These are phyloP conservation scores for Meandrusa payeni DNA, from an alignment of 2,888 invertebrate genomes.

Conservation along the genomic window DNA sequence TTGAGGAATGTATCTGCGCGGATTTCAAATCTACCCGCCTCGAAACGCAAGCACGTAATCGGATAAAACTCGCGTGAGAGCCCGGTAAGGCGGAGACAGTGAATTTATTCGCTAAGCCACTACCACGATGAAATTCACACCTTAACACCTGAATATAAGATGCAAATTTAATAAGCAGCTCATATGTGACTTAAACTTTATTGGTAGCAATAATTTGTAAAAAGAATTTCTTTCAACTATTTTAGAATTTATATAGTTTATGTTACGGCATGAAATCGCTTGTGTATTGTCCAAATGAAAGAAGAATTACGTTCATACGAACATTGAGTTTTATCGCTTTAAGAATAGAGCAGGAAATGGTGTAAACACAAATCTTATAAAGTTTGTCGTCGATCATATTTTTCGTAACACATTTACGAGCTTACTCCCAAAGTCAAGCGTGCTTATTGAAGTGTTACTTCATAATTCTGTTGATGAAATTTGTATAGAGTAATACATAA, in stretches of 20 bases:
- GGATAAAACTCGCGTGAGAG: too few relatives aligned
- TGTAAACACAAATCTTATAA: slow-evolving; percentile 55
- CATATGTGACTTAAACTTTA: slow-evolving; percentile 8
- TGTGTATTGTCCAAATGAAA: slow-evolving; percentile 32
- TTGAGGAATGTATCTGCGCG: too few relatives aligned
- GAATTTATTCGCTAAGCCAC: slow-evolving; percentile 17
- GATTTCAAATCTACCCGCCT: too few relatives aligned
- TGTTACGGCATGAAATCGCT: slow-evolving; percentile 26
- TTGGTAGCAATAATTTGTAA: background rate
- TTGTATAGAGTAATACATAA: too few relatives aligned
- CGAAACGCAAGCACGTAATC: too few relatives aligned
- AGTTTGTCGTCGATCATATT: too few relatives aligned
- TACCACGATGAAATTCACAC: slow-evolving; percentile 20
- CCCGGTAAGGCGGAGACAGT: too few relatives aligned
- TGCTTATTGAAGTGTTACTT: too few relatives aligned
- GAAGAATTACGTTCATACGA: slow-evolving; percentile 46
- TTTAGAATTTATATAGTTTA: slow-evolving; percentile 27
- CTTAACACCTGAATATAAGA: slow-evolving; percentile 11
- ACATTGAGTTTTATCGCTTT: slow-evolving; percentile 65
- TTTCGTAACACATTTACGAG: too few relatives aligned
- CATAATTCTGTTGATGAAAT: too few relatives aligned
- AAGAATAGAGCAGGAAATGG: slow-evolving; percentile 72
- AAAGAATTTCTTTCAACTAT: slow-evolving; percentile 11
- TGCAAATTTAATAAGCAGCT: slow-evolving; percentile 12
- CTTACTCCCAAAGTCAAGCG: too few relatives aligned